Evolutionary conservation across 1,140 invertebrate genomes (phyloP), one percentile per base, ranked within the genome.

Genomic region (Drosophila arizonae): DNA sequence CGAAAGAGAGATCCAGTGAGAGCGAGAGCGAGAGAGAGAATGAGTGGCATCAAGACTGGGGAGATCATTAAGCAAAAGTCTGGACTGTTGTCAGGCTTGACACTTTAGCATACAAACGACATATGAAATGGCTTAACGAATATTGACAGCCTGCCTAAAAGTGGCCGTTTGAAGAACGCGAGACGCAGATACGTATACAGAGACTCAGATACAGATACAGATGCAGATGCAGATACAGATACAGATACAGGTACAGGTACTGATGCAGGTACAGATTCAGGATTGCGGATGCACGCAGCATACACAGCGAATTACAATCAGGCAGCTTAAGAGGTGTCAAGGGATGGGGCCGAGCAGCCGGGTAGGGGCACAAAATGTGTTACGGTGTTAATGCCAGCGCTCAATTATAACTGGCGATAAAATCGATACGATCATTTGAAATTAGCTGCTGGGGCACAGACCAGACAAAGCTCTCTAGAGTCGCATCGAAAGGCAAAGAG

Each of bases 61-160:
- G 62, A 89, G 75, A 88, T 89, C 85, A 88, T 88, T 88, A 88
- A 88, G 80, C 81, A 88, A 88, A 89, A 85, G 85, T 88, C 81
- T 67, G 71, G 85, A 71, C 80, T 90, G 81, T 88, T 88, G 85
- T 88, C 85, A 88, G 85, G 75, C 63, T 79, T 88, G 85, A 88
- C 85, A 88, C 85, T 90, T 88, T 90, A 89, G 85, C 85, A 72
- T 68, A 68, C 71, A 71, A 82, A 84, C 74, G 84, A 88, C 81
- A 85, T 73, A 58, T 84, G 81, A 72, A 86, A 73, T 75, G 81
- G 85, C 85, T 85, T 88, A 88, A 88, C 85, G 85, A 84, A 89
- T 89, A 88, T 69, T 88, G 85, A 88, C 85, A 88, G 85, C 85
- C 56, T 70, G 74, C 85, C 85, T 78, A 89, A 89, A 85, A 88